phyloP scores from a whole-genome alignment of 2,888 invertebrate species.

The Caenorhabditis uteleia region DNA sequence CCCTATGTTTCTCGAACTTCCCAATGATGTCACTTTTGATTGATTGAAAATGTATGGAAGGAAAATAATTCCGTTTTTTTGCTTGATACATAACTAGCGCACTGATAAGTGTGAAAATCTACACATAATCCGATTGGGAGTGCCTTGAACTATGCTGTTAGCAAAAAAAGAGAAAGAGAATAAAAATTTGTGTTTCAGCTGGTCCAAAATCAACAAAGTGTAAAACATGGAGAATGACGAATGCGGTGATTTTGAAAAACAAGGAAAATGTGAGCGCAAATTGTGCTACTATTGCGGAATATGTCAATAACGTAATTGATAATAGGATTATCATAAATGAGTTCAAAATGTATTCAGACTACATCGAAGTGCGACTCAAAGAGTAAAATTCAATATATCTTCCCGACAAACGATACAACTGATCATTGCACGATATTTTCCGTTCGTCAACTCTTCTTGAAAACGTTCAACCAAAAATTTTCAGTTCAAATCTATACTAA shows the following conservation, averaged over 20 bases:
- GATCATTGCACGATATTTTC: conserved; percentile 10
- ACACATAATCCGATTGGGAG: conserved; percentile 20
- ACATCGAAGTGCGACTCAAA: conserved; percentile 1
- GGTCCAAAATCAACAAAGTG: conserved; percentile 12
- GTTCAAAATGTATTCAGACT: conserved; percentile 9
- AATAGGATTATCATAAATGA: neutral
- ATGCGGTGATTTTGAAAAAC: conserved; percentile 19
- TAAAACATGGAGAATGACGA: conserved; percentile 23
- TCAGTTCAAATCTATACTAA: conserved; percentile 6
- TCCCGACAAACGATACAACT: neutral
- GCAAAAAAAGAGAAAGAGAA: too few relatives aligned
- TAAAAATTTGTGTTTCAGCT: conserved; percentile 12
- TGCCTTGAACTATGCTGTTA: conserved; percentile 19
- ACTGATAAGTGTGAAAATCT: conserved; percentile 15
- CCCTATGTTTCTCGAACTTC: too few relatives aligned
- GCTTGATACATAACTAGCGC: too few relatives aligned
- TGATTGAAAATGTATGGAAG: too few relatives aligned
- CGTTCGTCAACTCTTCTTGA: neutral
- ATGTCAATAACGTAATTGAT: conserved; percentile 6
- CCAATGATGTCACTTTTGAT: neutral
- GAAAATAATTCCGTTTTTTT: too few relatives aligned
- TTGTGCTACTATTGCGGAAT: conserved; percentile 1
- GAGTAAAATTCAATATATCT: conserved; percentile 16
- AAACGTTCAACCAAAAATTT: neutral
- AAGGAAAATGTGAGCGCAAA: conserved; percentile 1